Evolutionary conservation across 2,113 vertebrate species (phyloP).

Genomic region (Rhinopithecus roxellana): DNA sequence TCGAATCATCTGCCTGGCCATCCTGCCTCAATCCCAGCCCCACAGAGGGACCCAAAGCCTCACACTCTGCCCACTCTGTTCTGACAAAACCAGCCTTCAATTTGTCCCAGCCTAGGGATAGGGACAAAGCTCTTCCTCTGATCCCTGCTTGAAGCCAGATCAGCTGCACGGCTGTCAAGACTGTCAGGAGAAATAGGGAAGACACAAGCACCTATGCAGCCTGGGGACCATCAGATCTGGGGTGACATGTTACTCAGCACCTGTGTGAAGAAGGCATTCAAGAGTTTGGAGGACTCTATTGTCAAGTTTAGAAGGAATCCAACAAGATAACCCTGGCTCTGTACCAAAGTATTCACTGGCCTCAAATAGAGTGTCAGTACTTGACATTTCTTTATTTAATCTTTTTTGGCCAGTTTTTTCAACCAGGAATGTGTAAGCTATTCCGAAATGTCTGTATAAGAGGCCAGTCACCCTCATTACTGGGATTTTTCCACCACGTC

Average conservation of each 20-base stretch:
- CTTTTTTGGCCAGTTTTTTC: slow-evolving; percentile 74
- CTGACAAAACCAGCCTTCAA: slow-evolving; percentile 15
- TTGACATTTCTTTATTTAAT: slow-evolving; percentile 76
- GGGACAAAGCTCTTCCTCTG: slow-evolving; percentile 62
- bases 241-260: not conserved
- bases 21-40: slow-evolving; percentile 50
- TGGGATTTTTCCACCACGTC: slow-evolving; percentile 55
- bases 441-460: slow-evolving; percentile 71
- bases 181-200: not conserved
- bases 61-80: not conserved
- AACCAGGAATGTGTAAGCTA: slow-evolving; percentile 71
- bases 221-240: not conserved
- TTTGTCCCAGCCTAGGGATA: not conserved
- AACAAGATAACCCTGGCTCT: slow-evolving; percentile 67
- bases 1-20: slow-evolving; percentile 70
- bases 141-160: not conserved
- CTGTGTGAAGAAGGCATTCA: slow-evolving; percentile 28
- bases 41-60: not conserved
- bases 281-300: slow-evolving; percentile 1
- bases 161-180: slow-evolving; percentile 11
- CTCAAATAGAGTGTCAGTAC: slow-evolving; percentile 54
- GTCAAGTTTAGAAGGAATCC: slow-evolving; percentile 63
- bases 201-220: not conserved
- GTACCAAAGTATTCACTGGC: slow-evolving; percentile 66
- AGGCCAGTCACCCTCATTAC: slow-evolving; percentile 57